Conservation (phyloP, 2,113 vertebrate species). For the Hypomesus transpacificus region DNA sequence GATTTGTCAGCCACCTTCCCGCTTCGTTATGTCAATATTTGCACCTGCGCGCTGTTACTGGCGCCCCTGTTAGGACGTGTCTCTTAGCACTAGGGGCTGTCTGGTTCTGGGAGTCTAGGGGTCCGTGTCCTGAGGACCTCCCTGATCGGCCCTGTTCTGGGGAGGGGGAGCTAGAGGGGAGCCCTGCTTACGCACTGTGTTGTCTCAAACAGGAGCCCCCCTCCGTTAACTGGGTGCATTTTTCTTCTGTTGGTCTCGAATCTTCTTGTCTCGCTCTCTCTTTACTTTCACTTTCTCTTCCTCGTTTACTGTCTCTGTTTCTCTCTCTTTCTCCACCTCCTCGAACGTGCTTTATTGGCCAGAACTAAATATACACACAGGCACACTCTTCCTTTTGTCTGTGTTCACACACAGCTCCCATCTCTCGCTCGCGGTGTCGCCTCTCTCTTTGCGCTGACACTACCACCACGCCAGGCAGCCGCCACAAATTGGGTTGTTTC, state of each 20-base stretch:
- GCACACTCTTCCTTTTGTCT: no score
- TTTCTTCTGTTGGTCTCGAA: slow-evolving; percentile 1
- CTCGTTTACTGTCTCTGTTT: neutral
- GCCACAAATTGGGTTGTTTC: slow-evolving; percentile 32
- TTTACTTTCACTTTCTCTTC: no score
- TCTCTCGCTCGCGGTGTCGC: neutral
- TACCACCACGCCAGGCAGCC: slow-evolving; percentile 17
- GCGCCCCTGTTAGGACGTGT: neutral
- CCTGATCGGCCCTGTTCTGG: neutral
- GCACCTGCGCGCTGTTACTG: no score
- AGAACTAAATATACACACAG: no score
- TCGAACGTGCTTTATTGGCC: neutral
- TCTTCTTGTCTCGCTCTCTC: no score
- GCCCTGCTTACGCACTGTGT: no score
- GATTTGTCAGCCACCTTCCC: slow-evolving; percentile 32
- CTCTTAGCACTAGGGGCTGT: neutral
- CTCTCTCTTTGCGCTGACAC: neutral
- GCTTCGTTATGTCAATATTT: neutral
- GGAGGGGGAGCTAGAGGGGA: neutral
- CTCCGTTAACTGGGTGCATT: neutral
- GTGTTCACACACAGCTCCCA: no score
- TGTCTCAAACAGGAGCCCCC: neutral
- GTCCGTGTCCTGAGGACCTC: neutral
- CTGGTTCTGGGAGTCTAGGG: no score
- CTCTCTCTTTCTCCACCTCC: neutral